Evolutionary conservation across 53 echinoderm and acorn worm species (phyloP).

Genomic region (Patiria pectinifera): DNA sequence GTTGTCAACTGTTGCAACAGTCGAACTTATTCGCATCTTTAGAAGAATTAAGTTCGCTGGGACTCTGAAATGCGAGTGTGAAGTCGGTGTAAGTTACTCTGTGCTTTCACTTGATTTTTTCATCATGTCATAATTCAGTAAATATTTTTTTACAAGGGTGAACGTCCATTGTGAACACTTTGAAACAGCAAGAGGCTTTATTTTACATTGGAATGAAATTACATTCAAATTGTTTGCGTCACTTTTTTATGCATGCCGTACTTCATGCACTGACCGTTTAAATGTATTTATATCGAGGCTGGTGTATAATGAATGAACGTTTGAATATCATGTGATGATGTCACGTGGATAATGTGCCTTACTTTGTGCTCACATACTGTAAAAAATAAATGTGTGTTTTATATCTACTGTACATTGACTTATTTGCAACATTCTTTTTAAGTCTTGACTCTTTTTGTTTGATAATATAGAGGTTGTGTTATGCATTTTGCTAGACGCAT

Average conservation of each 20-base stretch:
- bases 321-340: neutral
- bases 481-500: too few species aligned
- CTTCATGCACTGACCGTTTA: neutral
- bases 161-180: neutral
- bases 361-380: neutral
- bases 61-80: too few species aligned
- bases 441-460: neutral
- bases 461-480: too few species aligned
- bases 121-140: neutral
- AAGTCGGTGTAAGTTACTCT: too few species aligned
- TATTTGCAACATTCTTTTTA: neutral
- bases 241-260: neutral
- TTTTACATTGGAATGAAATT: neutral
- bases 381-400: neutral
- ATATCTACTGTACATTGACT: neutral
- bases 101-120: too few species aligned
- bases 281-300: neutral
- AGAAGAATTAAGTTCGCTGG: neutral
- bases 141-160: neutral
- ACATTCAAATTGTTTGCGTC: neutral
- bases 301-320: neutral
- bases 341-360: neutral
- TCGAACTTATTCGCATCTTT: too few species aligned
- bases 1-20: too few species aligned
- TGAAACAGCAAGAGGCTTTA: neutral